Base-by-base conservation (phyloP, 2,888 invertebrate genomes). In the Tipula confusa region DNA sequence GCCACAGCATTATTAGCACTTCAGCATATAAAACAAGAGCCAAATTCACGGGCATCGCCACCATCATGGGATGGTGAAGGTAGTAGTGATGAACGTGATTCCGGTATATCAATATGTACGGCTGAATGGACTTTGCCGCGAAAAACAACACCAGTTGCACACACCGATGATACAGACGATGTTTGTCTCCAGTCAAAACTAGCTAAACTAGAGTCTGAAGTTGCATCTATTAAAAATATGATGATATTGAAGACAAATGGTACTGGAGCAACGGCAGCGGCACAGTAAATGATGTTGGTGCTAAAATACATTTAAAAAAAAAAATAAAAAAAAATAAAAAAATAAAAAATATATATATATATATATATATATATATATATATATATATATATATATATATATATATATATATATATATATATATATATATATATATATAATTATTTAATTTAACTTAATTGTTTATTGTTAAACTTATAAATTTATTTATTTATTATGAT, bases 61-160 rank as follows among this genome's bases (percentile, higher is more conserved):
- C 94, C 95, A 0, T 79, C 79, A n/a, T 96, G 96, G 94, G 96
- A 96, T 88, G 95, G 94, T 33, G 96, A 97, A 87, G 96, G 96
- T 33, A 96, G 96, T 84, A 96, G 96, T 87, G 97, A 97, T 88
- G 97, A 97, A 88, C 91, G 97, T 6, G 97, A 97, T 88, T 96
- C 96, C 0, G 97, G 97, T 5, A 97, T 97, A 86, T 96, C 96
- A 0, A 90, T 96, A 84, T 96, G 87, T 84, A 88, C 89, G 33
- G 86, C 88, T 29, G 90, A 89, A 85, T 90, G 87, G 90, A 89
- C 88, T 84, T 87, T 87, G 83, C 86, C 48, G 85, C 85, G 84
- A 87, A 82, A 28, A 0, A 84, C 88, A 2, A 84, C 85, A 0
- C 84, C 85, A 0, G 84, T 85, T 0, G 83, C 86, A 1, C 84